phyloP scores from a whole-genome alignment of 2,113 vertebrate species.

The Progne subis region DNA sequence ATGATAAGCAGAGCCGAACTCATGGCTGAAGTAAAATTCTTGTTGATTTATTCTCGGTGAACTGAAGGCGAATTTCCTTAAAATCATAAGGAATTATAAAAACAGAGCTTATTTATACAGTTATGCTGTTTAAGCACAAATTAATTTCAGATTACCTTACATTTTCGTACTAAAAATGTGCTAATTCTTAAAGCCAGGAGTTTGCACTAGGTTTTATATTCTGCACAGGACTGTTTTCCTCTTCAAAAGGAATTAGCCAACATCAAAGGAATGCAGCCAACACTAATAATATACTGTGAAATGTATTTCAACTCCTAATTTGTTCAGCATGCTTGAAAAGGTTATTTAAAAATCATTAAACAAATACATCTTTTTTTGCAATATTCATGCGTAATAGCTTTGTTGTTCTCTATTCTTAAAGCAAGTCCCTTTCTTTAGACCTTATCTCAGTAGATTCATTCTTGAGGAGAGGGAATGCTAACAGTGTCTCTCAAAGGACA shows the following conservation, averaged over 20 bases:
- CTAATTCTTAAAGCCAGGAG: background rate
- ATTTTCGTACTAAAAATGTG: background rate
- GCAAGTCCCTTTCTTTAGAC: background rate
- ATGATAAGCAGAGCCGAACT: background rate
- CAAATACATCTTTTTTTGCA: background rate
- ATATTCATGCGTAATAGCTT: background rate
- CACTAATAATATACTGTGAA: background rate
- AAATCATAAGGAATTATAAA: background rate
- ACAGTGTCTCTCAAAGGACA: background rate
- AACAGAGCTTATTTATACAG: background rate
- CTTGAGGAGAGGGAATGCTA: background rate
- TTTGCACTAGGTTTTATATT: background rate
- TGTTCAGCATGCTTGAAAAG: background rate
- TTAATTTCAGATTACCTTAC: background rate
- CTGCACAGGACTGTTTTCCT: background rate
- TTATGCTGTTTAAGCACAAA: background rate
- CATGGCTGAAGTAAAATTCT: background rate
- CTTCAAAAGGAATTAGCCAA: background rate
- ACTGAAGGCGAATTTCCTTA: background rate
- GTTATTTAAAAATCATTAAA: background rate
- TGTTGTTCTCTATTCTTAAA: background rate
- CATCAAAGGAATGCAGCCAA: slow-evolving; percentile 13
- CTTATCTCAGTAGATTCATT: background rate
- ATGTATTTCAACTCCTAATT: background rate
- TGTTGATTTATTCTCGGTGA: background rate